Evolutionary conservation across 2,113 vertebrate genomes (phyloP), one percentile per base, ranked within the genome.

Genomic region (Myiozetetes cayanensis): DNA sequence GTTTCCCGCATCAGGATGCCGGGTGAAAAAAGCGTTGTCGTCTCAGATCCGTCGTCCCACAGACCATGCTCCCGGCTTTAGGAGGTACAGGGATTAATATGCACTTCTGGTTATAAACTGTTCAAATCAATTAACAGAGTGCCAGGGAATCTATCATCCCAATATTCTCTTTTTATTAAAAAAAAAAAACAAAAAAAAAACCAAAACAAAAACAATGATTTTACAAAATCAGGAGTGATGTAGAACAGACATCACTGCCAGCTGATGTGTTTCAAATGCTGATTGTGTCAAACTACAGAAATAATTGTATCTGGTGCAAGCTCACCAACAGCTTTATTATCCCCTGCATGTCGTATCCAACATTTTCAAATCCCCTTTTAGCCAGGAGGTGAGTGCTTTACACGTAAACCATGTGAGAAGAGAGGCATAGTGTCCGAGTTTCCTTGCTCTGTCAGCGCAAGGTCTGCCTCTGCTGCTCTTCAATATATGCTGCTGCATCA

Each of bases 331-430:
- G 92, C 82, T 88, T 52, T 82, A 63, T 85, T 94, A 96, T 92
- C 96, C 95, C 93, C 93, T 81, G 25, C 52, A 79, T 14, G 67
- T 96, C 62, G 85, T 88, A 71, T 66, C 77, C 87, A 95, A 95
- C 91, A 95, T 95, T 90, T 92, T 81, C 85, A 91, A 89, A 58
- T 96, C 82, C 91, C 74, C 95, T 89, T 84, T 94, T 76, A 72
- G 91, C 93, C 67, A 58, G 72, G 75, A 96, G 91, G 93, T 90
- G 92, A 93, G 67, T 41, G 50, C 71, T 82, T 83, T 83, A 53
- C 89, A 89, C 35, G 43, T 96, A 95, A 97, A 95, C 85, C 15
- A 0, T n/a, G 22, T 11, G 37, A 66, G 25, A 63, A 74, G 37
- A 82, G 67, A 76, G 89, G 68, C 81, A 85, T 62, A 58, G 85